phyloP scores from a whole-genome alignment of 2,797 vertebrate genomes.

The Synaphobranchus kaupii region DNA sequence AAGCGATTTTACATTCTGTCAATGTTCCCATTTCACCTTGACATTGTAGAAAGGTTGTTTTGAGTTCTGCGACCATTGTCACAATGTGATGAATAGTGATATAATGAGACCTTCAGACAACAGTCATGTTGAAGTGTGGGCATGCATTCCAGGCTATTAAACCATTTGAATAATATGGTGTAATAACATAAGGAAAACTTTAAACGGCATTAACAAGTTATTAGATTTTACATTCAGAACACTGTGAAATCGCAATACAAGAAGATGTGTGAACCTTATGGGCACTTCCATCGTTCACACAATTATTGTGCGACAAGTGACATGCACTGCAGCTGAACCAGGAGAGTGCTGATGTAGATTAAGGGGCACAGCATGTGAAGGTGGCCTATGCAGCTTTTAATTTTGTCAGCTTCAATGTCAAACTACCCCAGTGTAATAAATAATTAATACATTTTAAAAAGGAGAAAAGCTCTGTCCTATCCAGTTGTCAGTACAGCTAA shows the following conservation, averaged over 20 bases:
- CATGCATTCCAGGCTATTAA: not conserved
- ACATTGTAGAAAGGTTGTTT: not conserved
- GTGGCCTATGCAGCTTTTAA: not conserved
- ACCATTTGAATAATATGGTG: not conserved
- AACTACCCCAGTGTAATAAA: not conserved
- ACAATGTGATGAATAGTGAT: not conserved
- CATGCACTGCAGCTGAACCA: not conserved
- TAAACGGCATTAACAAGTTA: not conserved
- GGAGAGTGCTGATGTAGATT: not conserved
- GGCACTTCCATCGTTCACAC: not conserved
- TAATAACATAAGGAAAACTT: not conserved
- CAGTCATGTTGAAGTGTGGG: not conserved
- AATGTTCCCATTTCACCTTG: not conserved
- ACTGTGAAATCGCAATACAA: not conserved
- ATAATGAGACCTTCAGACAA: not conserved
- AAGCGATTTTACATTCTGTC: not conserved
- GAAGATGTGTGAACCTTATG: not conserved
- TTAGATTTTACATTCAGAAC: not conserved
- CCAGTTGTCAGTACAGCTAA: not conserved
- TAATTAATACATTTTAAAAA: not conserved
- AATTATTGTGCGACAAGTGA: not conserved
- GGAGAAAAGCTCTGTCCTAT: not conserved
- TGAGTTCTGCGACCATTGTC: not conserved
- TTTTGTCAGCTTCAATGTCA: not conserved
- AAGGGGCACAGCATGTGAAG: not conserved